phyloP scores from a whole-genome alignment of 2,888 invertebrate genomes.

The Smittia sp. region DNA sequence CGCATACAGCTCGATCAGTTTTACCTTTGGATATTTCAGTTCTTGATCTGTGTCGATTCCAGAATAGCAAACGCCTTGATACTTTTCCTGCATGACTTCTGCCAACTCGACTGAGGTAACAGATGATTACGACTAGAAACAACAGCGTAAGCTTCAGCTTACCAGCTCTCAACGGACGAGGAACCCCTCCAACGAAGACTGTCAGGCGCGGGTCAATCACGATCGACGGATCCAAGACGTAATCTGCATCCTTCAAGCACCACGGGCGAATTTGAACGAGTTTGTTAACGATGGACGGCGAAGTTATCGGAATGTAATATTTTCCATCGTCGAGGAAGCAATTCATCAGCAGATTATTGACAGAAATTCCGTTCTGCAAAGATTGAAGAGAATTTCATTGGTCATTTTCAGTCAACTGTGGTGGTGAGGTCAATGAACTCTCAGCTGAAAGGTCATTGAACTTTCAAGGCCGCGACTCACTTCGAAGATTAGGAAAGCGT shows the following conservation, averaged over 20 bases:
- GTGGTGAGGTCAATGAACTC: no score
- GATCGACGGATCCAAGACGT: constrained; percentile 95
- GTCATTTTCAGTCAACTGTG: no score
- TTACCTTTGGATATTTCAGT: constrained; percentile 91
- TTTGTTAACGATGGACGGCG: constrained; percentile 98
- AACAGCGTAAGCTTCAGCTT: constrained; percentile 47
- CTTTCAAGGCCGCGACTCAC: constrained; percentile 53
- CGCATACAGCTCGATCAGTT: neutral
- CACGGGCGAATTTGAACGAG: constrained; percentile 98
- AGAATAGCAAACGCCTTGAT: constrained; percentile 98
- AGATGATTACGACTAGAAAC: neutral
- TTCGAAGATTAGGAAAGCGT: constrained; percentile 88
- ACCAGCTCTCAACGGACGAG: constrained; percentile 96
- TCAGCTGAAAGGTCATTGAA: no score
- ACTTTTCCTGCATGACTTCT: constrained; percentile 97
- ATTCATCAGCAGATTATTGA: constrained; percentile 93
- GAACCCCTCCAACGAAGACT: constrained; percentile 98
- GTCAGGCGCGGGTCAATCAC: constrained; percentile 97
- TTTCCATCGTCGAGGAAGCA: constrained; percentile 98
- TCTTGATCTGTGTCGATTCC: constrained; percentile 99
- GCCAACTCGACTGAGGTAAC: constrained; percentile 80
- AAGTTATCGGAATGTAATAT: constrained; percentile 95
- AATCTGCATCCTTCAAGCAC: constrained; percentile 96
- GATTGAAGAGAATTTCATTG: no score
- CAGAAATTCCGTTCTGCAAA: constrained; percentile 88